Conservation (phyloP, 2,888 invertebrate genomes). For the Heliconius cydno region DNA sequence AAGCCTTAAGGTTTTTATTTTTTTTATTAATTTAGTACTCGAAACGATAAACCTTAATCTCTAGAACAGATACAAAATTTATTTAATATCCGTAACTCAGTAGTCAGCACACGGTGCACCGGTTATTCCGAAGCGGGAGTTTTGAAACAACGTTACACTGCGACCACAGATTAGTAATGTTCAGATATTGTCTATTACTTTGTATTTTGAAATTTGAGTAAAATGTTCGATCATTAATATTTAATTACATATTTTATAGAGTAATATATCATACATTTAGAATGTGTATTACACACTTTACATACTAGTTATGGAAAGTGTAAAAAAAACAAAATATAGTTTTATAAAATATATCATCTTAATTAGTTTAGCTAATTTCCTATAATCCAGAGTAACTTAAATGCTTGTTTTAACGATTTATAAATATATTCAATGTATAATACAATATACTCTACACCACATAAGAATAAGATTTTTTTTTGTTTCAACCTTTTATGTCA, state of each 20-base stretch:
- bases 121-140: conserved; percentile 5
- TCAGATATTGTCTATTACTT: conserved; percentile 11
- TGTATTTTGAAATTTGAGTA: neutral
- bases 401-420: neutral
- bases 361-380: no score
- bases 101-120: neutral
- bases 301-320: neutral
- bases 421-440: neutral
- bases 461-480: neutral
- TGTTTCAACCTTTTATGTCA: no score
- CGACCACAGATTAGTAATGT: conserved; percentile 4
- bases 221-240: neutral
- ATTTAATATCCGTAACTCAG: no score
- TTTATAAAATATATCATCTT: no score
- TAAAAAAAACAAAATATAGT: no score
- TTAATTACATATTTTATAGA: neutral
- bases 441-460: neutral
- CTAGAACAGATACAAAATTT: neutral
- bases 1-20: neutral
- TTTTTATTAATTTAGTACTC: neutral
- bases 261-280: neutral
- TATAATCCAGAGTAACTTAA: neutral
- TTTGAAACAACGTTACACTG: neutral
- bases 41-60: neutral
- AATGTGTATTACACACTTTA: neutral